Conservation (phyloP, 2,888 invertebrate genomes). For the Pseudoips prasinana region DNA sequence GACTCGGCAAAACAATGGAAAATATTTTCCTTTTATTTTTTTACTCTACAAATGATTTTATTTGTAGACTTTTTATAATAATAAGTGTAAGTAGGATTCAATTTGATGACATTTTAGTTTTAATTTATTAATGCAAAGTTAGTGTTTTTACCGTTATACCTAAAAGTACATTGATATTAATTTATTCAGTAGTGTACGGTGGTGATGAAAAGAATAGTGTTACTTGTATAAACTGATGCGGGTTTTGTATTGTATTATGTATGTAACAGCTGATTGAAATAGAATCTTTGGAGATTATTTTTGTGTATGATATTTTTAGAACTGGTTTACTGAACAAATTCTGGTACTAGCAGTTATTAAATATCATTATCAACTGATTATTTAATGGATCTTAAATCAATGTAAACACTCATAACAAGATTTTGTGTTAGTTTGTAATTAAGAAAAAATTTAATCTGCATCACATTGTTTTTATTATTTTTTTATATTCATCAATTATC, state of each 20-base stretch:
- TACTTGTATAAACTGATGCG: conserved; percentile 35
- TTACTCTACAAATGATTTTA: conserved; percentile 79
- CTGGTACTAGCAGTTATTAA: too few species aligned
- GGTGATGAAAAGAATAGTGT: conserved; percentile 12
- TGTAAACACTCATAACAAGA: too few species aligned
- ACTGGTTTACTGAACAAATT: background rate
- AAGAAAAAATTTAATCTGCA: too few species aligned
- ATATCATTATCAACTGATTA: too few species aligned
- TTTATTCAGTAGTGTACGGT: conserved; percentile 19
- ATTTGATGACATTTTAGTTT: conserved; percentile 53
- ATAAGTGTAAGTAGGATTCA: conserved; percentile 71
- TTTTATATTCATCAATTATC: too few species aligned
- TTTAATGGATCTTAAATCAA: too few species aligned
- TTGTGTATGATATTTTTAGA: conserved; percentile 27
- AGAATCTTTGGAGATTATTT: conserved; percentile 38
- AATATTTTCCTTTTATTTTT: conserved; percentile 75
- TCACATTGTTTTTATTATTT: too few species aligned
- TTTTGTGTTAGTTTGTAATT: too few species aligned
- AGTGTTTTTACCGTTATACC: conserved; percentile 36
- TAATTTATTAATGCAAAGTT: conserved; percentile 41
- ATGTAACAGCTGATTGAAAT: conserved; percentile 21
- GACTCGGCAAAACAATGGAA: conserved; percentile 45
- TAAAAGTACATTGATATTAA: conserved; percentile 32
- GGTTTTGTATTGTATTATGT: conserved; percentile 40
- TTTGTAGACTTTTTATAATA: conserved; percentile 71